Percentiles rank a stretch among this genome's conserved stretches.
Evolutionary conservation across 2,113 vertebrate genomes (phyloP).

Genomic region (Pseudopodoces humilis): DNA sequence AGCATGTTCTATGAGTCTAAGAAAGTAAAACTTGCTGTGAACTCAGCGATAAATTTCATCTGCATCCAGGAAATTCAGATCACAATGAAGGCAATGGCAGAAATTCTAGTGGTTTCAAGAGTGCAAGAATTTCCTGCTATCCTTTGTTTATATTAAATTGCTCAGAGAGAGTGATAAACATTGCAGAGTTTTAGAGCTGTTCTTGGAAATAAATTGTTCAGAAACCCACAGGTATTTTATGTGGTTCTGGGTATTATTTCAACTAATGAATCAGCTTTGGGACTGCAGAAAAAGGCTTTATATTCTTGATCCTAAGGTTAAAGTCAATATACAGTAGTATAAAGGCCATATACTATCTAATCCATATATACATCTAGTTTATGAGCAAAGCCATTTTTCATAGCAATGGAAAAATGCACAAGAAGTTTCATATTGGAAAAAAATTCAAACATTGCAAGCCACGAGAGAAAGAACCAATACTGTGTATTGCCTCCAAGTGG

Average conservation of each 20-base stretch:
- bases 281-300: neutral
- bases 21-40: neutral
- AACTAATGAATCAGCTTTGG: neutral
- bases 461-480: neutral
- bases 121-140: neutral
- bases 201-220: neutral
- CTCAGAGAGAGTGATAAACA: neutral
- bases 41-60: neutral
- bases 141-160: neutral
- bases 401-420: neutral
- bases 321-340: neutral
- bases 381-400: neutral
- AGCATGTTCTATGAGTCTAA: neutral
- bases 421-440: neutral
- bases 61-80: neutral
- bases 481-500: neutral
- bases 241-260: neutral
- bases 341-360: neutral
- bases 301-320: neutral
- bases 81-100: neutral
- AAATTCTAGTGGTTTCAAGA: neutral
- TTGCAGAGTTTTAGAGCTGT: neutral
- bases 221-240: neutral
- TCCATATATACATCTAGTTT: neutral
- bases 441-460: neutral